Evolutionary conservation across 1,140 invertebrate species (phyloP).

Genomic region (Drosophila equinoxialis): DNA sequence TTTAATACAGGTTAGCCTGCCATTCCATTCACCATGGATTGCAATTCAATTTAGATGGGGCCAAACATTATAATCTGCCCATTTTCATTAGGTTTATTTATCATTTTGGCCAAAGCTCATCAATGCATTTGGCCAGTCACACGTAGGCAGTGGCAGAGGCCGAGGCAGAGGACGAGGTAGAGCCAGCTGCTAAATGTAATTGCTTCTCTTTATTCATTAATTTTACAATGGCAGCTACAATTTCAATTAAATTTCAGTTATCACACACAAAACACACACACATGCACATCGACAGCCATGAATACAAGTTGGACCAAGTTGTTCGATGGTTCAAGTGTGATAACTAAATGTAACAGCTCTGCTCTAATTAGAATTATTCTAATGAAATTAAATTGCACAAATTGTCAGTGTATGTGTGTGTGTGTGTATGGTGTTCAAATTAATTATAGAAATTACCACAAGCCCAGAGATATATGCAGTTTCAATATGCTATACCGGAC

Average conservation of each 20-base stretch:
- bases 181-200: slow-evolving; percentile 73
- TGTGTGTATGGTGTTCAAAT: slow-evolving; percentile 35
- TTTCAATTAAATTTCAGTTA: slow-evolving; percentile 79
- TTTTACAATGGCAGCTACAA: slow-evolving; percentile 72
- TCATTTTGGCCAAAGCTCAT: slow-evolving; percentile 63
- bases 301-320: slow-evolving; percentile 26
- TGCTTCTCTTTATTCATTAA: slow-evolving; percentile 71
- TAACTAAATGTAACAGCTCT: slow-evolving; percentile 45
- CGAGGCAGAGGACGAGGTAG: slow-evolving; percentile 18
- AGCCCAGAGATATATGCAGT: slow-evolving; percentile 18
- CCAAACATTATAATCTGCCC: slow-evolving; percentile 57
- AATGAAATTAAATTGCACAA: slow-evolving; percentile 82
- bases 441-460: slow-evolving; percentile 69
- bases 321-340: slow-evolving; percentile 54
- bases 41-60: slow-evolving; percentile 68
- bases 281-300: slow-evolving; percentile 18
- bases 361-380: slow-evolving; percentile 82
- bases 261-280: slow-evolving; percentile 55
- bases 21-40: slow-evolving; percentile 25
- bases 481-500: slow-evolving; percentile 32
- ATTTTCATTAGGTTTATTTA: slow-evolving; percentile 64
- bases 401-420: slow-evolving; percentile 34
- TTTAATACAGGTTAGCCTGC: slow-evolving; percentile 62
- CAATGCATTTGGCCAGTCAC: slow-evolving; percentile 49
- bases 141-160: slow-evolving; percentile 7